phyloP scores from a whole-genome alignment of 2,888 invertebrate genomes.

The Yponomeuta plumbellus region DNA sequence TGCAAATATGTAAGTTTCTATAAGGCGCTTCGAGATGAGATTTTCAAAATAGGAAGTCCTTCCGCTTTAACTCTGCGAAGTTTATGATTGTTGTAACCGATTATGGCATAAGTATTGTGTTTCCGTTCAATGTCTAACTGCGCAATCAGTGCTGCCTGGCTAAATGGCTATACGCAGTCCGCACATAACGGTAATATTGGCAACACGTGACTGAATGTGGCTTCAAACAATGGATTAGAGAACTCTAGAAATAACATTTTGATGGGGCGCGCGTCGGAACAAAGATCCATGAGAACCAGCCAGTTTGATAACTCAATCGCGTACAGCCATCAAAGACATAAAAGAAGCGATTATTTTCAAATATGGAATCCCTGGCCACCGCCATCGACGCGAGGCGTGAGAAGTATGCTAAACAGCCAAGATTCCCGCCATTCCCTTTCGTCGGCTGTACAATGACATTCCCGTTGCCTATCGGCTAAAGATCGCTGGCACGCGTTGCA shows the following conservation, averaged over 20 bases:
- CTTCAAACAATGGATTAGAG: too few relatives aligned
- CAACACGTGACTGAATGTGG: too few relatives aligned
- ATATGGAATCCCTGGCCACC: slow-evolving; percentile 1
- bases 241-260: not conserved
- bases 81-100: too few relatives aligned
- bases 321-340: not conserved
- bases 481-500: slow-evolving; percentile 18
- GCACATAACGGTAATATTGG: too few relatives aligned
- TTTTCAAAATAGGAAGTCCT: too few relatives aligned
- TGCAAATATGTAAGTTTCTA: too few relatives aligned
- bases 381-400: slow-evolving; percentile 15
- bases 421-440: slow-evolving; percentile 18
- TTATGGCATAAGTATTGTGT: too few relatives aligned
- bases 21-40: too few relatives aligned
- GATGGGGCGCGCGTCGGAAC: not conserved
- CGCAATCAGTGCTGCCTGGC: too few relatives aligned
- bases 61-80: too few relatives aligned
- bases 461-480: slow-evolving; percentile 12
- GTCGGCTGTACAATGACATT: slow-evolving; percentile 16
- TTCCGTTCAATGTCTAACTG: too few relatives aligned
- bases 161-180: too few relatives aligned
- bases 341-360: slow-evolving; percentile 4
- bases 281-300: not conserved
- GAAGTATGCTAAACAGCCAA: slow-evolving; percentile 17
- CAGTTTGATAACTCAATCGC: not conserved